phyloP scores from a whole-genome alignment of 2,113 vertebrate genomes.

The Chaetura pelagica region DNA sequence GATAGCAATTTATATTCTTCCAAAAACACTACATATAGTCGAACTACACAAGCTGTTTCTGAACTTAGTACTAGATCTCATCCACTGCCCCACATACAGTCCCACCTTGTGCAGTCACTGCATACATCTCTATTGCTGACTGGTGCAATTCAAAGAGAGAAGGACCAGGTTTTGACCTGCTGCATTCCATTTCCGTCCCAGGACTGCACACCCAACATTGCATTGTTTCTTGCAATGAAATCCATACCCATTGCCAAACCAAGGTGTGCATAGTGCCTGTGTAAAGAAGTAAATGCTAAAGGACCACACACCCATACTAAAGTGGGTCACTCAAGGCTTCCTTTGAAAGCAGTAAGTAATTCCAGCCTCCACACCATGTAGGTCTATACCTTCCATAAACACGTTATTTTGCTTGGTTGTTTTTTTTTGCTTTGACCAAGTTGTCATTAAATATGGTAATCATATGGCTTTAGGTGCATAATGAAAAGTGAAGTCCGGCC shows the following conservation, averaged over 20 bases:
- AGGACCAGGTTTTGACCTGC: neutral
- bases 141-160: neutral
- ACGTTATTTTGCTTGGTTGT: rapidly evolving
- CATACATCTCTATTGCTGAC: neutral
- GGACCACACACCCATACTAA: neutral
- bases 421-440: neutral
- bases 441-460: neutral
- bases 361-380: neutral
- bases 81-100: neutral
- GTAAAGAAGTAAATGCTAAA: neutral
- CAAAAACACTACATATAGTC: neutral
- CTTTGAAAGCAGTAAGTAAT: neutral
- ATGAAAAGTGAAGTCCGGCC: neutral
- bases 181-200: neutral
- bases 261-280: rapidly evolving
- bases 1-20: neutral
- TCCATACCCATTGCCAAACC: neutral
- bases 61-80: neutral
- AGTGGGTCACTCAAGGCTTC: neutral
- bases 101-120: neutral
- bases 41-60: neutral
- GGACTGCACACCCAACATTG: neutral
- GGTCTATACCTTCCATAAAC: neutral
- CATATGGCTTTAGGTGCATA: neutral
- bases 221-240: neutral